Evolutionary conservation across 2,888 invertebrate species (phyloP), one percentile per base, ranked within the genome.

Genomic region (Epsilonema sp.): DNA sequence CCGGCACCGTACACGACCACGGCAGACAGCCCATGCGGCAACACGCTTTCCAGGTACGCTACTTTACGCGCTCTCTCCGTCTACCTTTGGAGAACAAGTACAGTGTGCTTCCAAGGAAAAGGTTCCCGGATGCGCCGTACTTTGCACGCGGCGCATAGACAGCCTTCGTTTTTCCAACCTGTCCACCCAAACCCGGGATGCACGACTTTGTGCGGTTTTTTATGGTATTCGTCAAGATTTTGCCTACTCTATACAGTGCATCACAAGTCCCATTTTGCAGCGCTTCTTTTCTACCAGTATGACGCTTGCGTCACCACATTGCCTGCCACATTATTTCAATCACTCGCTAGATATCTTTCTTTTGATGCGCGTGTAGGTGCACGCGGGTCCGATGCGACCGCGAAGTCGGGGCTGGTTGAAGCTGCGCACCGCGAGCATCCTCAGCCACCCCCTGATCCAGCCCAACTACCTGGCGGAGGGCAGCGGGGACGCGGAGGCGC

Each of bases 361-460:
- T 23, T 49, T 39, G 31, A 31, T 31, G 31, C 16, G 11, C n/a
- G 11, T 25, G 22, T 42, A 68, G 58, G 65, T 66, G 11, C 70
- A 71, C 53, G 66, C 66, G 8, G 70, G 71, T 3, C 63, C 70
- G 13, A 62, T 92, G 58, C 74, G 90, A 1, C 85, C 90, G 0
- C 81, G 82, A 58, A 83, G 85, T 48, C 73, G 77, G 3, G 92
- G 92, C 0, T 75, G 74, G 55, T 74, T 92, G 1, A 80, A 78
- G 54, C 67, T 92, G 22, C 74, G 74, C 47, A 79, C 79, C 49
- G 67, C 71, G 0, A 82, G 87, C 68, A 82, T 84, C 0, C 69
- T 75, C 23, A 77, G 79, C 45, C 76, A 78, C 66, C 89, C 89
- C 0, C 63, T 80, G 25, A 84, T 94, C 64, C 78, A 92, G 65